Conservation (phyloP, 2,797 vertebrate species). For the Melanotaenia pygmaea region DNA sequence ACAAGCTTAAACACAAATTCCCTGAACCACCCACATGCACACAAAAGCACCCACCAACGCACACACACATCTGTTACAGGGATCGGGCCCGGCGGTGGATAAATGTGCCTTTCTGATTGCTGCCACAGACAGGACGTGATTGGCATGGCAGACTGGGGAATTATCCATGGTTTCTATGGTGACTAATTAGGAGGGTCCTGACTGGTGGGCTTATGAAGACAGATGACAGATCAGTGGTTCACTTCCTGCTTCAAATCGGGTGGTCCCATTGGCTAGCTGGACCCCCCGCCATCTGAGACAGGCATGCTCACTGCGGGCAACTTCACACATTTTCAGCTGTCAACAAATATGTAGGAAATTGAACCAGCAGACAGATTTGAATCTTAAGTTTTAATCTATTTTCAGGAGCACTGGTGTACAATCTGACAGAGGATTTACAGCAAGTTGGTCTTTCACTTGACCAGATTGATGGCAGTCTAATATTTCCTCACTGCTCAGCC, state of each 20-base stretch:
- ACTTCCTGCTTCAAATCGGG: slow-evolving; percentile 75
- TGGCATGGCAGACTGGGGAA: slow-evolving; percentile 77
- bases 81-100: slow-evolving; percentile 75
- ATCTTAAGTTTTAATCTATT: slow-evolving; percentile 3
- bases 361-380: slow-evolving; percentile 10
- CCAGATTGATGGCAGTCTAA: slow-evolving; percentile 6
- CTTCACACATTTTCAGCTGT: slow-evolving; percentile 59
- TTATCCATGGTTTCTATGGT: slow-evolving; percentile 79
- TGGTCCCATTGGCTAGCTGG: slow-evolving; percentile 64
- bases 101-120: slow-evolving; percentile 79
- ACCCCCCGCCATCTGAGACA: slow-evolving; percentile 64
- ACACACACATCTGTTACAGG: slow-evolving; percentile 66
- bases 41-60: slow-evolving; percentile 38
- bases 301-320: slow-evolving; percentile 61
- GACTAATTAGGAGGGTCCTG: slow-evolving; percentile 81
- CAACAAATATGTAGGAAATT: slow-evolving; percentile 41
- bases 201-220: slow-evolving; percentile 77
- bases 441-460: slow-evolving; percentile 7
- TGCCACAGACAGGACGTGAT: slow-evolving; percentile 76
- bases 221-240: slow-evolving; percentile 75
- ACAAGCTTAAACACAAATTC: slow-evolving; percentile 46
- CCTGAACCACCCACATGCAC: slow-evolving; percentile 49
- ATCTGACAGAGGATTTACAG: slow-evolving; percentile 2
- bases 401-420: background rate
- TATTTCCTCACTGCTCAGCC: slow-evolving; percentile 4